Percentiles rank a stretch among this genome's conserved stretches.
Conservation (phyloP, 2,113 vertebrate species). For the Synchiropus splendidus region DNA sequence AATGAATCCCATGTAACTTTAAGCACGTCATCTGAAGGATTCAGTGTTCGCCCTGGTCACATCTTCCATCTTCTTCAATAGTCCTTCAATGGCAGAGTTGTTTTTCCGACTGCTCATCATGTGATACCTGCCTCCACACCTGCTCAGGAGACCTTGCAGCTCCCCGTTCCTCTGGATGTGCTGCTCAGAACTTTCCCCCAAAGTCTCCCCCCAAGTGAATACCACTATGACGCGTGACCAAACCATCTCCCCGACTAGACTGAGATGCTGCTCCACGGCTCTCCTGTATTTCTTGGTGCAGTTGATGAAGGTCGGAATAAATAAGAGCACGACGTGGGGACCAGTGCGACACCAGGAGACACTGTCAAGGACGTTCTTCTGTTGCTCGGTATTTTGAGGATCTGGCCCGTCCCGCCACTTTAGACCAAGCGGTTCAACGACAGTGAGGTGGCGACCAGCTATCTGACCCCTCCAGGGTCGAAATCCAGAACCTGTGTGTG, state of each 20-base stretch:
- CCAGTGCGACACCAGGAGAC: constrained; percentile 35
- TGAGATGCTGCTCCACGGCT: constrained; percentile 39
- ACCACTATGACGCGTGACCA: constrained; percentile 54
- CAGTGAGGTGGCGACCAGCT: constrained; percentile 20
- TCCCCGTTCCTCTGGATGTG: constrained; percentile 57
- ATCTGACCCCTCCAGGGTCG: constrained; percentile 45
- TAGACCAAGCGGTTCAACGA: constrained; percentile 41
- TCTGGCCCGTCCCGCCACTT: constrained; percentile 51
- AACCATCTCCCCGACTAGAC: constrained; percentile 25
- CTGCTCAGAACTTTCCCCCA: constrained; percentile 56
- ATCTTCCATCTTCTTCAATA: constrained; percentile 52
- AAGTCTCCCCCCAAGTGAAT: constrained; percentile 58
- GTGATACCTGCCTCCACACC: constrained; percentile 49
- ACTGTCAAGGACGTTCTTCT: constrained; percentile 20
- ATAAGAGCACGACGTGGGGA: constrained; percentile 50
- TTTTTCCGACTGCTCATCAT: constrained; percentile 36
- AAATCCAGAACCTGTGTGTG: background rate
- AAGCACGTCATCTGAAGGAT: too few relatives aligned
- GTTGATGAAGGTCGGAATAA: constrained; percentile 55
- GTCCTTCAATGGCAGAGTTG: constrained; percentile 4
- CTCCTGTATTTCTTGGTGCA: constrained; percentile 50
- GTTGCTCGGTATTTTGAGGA: background rate
- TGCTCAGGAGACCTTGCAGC: constrained; percentile 40
- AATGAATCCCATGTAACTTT: background rate
- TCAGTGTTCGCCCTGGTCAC: constrained; percentile 15